Percentiles rank a stretch among this genome's conserved stretches.
phyloP scores from a whole-genome alignment of 23 tunicate species.

The Styela plicata region DNA sequence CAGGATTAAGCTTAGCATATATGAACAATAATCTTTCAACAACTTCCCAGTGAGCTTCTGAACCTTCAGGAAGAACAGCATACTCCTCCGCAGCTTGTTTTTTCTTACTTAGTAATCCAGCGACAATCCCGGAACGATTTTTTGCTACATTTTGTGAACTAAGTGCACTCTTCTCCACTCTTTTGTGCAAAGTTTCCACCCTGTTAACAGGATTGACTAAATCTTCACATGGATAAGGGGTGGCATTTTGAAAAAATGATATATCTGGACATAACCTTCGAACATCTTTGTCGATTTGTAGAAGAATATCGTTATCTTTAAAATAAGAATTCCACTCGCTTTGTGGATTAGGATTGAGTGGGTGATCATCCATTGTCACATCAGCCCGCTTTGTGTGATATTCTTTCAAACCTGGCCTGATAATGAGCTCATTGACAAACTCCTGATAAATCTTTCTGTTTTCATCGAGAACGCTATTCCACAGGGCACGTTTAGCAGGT shows the following conservation, averaged over 20 bases:
- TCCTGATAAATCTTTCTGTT: conserved; percentile 53
- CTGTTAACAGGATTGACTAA: conserved; percentile 31
- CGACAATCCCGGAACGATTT: conserved; percentile 51
- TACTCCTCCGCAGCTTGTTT: conserved; percentile 70
- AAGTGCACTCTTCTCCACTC: conserved; percentile 58
- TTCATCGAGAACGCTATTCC: conserved; percentile 34
- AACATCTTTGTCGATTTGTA: conserved; percentile 97
- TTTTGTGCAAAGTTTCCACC: conserved; percentile 60
- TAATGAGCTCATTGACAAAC: conserved; percentile 73
- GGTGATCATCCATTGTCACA: conserved; percentile 65
- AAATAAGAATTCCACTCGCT: conserved; percentile 94
- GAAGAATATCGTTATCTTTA: conserved; percentile 79
- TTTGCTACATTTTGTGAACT: conserved; percentile 57
- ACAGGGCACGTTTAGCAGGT: conserved; percentile 42
- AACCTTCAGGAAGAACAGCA: conserved; percentile 48
- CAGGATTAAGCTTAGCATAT: conserved; percentile 96
- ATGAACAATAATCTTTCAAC: conserved; percentile 92
- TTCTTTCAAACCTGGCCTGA: conserved; percentile 64
- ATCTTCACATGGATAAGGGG: conserved; percentile 72
- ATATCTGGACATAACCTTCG: conserved; percentile 95
- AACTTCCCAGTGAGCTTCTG: conserved; percentile 98
- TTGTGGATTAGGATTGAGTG: conserved; percentile 82
- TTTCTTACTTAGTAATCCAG: conserved; percentile 42
- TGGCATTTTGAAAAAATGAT: conserved; percentile 88
- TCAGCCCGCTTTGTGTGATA: conserved; percentile 4